These are phyloP conservation scores for Mormyrus lacerda DNA, from an alignment of 2,113 vertebrate genomes.

Conservation along the genomic window DNA sequence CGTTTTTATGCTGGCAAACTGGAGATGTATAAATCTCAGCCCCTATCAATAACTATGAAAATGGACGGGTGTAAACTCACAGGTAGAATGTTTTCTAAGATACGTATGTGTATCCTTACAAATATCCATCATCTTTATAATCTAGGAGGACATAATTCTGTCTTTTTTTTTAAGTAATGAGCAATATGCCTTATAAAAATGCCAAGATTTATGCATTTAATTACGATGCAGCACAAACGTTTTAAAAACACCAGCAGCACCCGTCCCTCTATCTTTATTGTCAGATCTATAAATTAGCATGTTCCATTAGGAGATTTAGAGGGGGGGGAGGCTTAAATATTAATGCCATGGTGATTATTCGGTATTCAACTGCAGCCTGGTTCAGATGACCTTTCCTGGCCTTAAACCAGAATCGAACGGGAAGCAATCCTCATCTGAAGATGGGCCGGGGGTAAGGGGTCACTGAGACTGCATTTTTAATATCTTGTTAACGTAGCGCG, in stretches of 20 bases:
- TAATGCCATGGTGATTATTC: neutral
- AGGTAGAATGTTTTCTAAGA: neutral
- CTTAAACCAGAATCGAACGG: neutral
- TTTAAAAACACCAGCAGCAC: neutral
- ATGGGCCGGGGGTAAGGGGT: neutral
- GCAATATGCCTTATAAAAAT: neutral
- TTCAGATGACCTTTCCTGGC: neutral
- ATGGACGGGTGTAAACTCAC: neutral
- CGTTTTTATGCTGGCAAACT: neutral
- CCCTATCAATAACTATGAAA: neutral
- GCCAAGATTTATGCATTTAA: neutral
- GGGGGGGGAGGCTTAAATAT: neutral
- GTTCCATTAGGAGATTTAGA: neutral
- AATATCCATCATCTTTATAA: neutral
- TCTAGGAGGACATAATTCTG: neutral
- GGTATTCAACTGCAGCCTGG: neutral
- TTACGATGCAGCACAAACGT: neutral
- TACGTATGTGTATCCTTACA: neutral
- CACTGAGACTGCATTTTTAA: neutral
- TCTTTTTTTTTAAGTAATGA: neutral
- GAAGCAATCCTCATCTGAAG: neutral
- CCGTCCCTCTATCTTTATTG: neutral
- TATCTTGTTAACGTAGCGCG: neutral
- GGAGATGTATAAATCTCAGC: neutral
- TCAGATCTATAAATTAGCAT: neutral